Conservation (phyloP, 1,140 invertebrate species). For the Drosophila mojavensis region DNA sequence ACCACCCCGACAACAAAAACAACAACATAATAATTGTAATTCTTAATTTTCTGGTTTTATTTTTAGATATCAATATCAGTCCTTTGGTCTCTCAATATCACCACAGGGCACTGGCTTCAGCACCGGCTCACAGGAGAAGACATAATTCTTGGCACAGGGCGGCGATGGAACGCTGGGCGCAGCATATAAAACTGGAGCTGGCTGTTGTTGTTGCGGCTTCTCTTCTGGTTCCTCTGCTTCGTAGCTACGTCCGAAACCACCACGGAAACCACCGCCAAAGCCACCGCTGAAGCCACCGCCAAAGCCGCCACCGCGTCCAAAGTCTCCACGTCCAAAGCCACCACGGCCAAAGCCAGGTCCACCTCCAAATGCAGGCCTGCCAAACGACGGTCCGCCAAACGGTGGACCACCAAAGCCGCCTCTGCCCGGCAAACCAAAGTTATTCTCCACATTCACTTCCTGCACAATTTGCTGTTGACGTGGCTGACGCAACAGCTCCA, state of each 20-base stretch:
- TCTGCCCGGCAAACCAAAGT: constrained; percentile 23
- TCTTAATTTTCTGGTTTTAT: constrained; percentile 25
- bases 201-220: not conserved
- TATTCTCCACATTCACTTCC: constrained; percentile 44
- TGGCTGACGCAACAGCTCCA: constrained; percentile 29
- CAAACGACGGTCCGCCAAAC: constrained; percentile 17
- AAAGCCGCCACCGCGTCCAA: constrained; percentile 2
- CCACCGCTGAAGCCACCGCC: constrained; percentile 18
- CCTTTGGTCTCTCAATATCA: constrained; percentile 47
- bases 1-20: not conserved
- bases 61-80: constrained; percentile 35
- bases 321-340: constrained; percentile 5
- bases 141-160: constrained; percentile 44
- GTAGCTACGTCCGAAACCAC: constrained; percentile 30
- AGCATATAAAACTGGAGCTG: not conserved
- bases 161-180: constrained; percentile 27
- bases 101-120: constrained; percentile 52
- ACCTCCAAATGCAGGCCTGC: constrained; percentile 10
- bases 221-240: constrained; percentile 10
- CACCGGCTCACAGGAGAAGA: constrained; percentile 49
- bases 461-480: constrained; percentile 53
- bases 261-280: constrained; percentile 7
- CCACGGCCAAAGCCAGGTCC: constrained; percentile 6
- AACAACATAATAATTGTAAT: not conserved
- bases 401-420: constrained; percentile 32